Base-by-base conservation (phyloP, 2,113 vertebrate species). In the Poeciliopsis retropinna region DNA sequence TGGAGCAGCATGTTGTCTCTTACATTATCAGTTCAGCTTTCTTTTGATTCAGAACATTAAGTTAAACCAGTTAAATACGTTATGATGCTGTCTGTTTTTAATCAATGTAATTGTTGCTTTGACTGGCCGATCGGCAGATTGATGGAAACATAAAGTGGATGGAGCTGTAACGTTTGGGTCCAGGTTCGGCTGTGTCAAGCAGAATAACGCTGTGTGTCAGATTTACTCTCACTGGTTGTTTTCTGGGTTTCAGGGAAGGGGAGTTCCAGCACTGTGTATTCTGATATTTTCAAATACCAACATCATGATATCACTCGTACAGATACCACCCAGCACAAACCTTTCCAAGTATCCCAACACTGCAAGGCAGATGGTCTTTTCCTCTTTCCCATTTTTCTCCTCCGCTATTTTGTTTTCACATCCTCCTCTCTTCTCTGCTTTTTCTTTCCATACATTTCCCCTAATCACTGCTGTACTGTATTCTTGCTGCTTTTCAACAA, bases 221-320 rank as follows among this genome's bases (percentile, higher is more conserved):
- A 30, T 60, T 70, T 15, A 9, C n/a, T 60, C 30, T 70, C 15
- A 12, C 1, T 19, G 8, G 39, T 41, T 29, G n/a, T 57, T 60
- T 22, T 34, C 67, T 54, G 44, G 25, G n/a, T 3, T 44, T 25
- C 71, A 31, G 27, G 63, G 22, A 60, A 47, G 57, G 17, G 57
- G 41, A 57, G 39, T 31, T 77, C 17, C 51, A 60, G 0, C 51
- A 29, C 9, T 66, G n/a, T 30, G 31, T 32, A n/a, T 66, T 61
- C n/a, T 29, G 64, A 72, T 72, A 61, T 70, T 69, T 64, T 44
- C 7, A 79, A 61, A 85, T 83, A 78, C 75, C 57, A 69, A 67
- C 80, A 73, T 73, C 67, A 78, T 85, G 83, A 83, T 30, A 68
- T 85, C 19, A 75, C 73, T 64, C 64, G 19, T 63, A 32, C 14